Conservation (phyloP, 2,797 vertebrate genomes). For the Glyptemys insculpta region DNA sequence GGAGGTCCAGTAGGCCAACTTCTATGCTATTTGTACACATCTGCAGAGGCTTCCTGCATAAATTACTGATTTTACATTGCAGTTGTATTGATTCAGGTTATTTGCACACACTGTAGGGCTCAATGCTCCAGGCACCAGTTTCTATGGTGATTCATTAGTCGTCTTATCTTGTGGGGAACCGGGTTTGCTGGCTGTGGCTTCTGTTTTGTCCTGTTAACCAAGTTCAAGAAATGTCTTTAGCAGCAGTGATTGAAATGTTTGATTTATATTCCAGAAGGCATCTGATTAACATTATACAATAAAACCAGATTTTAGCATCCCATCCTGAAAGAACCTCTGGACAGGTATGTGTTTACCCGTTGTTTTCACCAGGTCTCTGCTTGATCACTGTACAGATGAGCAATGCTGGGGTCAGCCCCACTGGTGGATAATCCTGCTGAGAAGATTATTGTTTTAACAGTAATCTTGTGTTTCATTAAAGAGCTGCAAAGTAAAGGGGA, state of each 20-base stretch:
- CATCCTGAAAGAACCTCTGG: constrained; percentile 59
- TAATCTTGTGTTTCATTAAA: constrained; percentile 76
- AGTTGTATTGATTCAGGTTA: constrained; percentile 50
- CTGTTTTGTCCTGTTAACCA: constrained; percentile 67
- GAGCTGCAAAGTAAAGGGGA: constrained; percentile 49
- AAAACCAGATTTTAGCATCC: constrained; percentile 66
- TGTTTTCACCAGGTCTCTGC: constrained; percentile 58
- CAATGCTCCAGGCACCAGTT: constrained; percentile 26
- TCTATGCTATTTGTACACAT: not conserved
- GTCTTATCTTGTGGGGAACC: constrained; percentile 64
- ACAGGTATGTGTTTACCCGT: constrained; percentile 61
- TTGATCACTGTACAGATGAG: constrained; percentile 71
- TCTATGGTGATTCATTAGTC: constrained; percentile 67
- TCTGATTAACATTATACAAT: constrained; percentile 66
- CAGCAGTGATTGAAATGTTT: constrained; percentile 66
- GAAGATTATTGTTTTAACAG: constrained; percentile 73
- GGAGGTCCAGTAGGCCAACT: accelerated
- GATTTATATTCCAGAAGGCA: constrained; percentile 65
- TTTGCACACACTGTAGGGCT: not conserved
- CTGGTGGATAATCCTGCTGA: constrained; percentile 69
- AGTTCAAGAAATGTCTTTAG: constrained; percentile 64
- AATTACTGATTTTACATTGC: not conserved
- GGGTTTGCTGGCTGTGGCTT: constrained; percentile 59
- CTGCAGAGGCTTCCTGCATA: not conserved
- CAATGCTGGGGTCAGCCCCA: constrained; percentile 68